Evolutionary conservation across 1,140 invertebrate genomes (phyloP), one percentile per base, ranked within the genome.

Genomic region (Trigoniulus corallinus): DNA sequence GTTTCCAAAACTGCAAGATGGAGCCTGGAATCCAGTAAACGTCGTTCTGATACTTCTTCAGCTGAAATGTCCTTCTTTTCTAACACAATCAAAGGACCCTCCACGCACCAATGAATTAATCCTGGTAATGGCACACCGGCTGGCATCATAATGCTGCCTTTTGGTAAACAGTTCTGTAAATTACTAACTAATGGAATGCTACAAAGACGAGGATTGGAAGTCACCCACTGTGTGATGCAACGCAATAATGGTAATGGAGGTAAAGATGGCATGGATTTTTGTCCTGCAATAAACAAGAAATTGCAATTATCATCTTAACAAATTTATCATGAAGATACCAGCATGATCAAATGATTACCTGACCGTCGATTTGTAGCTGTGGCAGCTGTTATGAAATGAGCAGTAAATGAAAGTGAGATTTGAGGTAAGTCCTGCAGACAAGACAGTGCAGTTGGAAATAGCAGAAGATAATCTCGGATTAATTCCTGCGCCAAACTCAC

Each of bases 111-210:
- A 41, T 74, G 73, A 48, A 85, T 74, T 2, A 87, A 68, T 1
- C 82, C 84, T 15, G 81, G 78, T 41, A 85, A 73, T 0, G 84
- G 82, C n/a, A 82, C 82, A 1, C 83, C 77, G 1, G 81, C 79
- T 15, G 82, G 78, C 82, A 86, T 86, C 0, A 82, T 78, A 52
- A 86, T 85, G 2, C 80, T 79, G 18, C 82, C 82, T 37, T 71
- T 74, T 0, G 83, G 82, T 24, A 86, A 60, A 3, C 77, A 72
- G 18, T 78, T 71, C 55, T 79, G 77, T 48, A 62, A 52, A 50
- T 63, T 60, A 23, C 77, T 77, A 53, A 74, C 67, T 53, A 85
- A 72, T 1, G 82, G 78, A 10, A 80, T 79, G 53, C 80, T 72
- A 54, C 82, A 77, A 3, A 87, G 61, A 51, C 72, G 71, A 1